These are phyloP conservation scores for Falco peregrinus DNA, from an alignment of 2,797 vertebrate species.

Conservation along the genomic window DNA sequence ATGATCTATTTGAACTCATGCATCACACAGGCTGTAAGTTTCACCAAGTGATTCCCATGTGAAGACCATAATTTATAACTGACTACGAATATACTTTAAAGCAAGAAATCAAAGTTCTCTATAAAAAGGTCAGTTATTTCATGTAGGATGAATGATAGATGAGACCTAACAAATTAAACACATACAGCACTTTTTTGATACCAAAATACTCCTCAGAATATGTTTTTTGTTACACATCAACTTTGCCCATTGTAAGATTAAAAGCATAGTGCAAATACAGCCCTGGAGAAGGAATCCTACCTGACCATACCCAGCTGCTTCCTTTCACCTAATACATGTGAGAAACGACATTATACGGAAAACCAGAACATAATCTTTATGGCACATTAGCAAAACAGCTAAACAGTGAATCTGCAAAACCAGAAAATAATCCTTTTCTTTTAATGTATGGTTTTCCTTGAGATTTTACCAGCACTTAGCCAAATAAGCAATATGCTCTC, in stretches of 20 bases:
- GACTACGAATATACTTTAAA: background rate
- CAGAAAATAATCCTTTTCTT: background rate
- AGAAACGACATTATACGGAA: background rate
- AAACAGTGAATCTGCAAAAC: background rate
- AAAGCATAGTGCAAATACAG: background rate
- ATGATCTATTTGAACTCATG: background rate
- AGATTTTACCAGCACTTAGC: background rate
- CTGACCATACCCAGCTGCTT: background rate
- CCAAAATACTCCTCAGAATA: background rate
- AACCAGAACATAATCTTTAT: background rate
- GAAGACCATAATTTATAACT: background rate
- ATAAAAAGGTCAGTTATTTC: background rate
- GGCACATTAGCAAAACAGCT: background rate
- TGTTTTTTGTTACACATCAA: background rate
- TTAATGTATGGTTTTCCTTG: background rate
- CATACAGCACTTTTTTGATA: background rate
- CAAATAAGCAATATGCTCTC: background rate
- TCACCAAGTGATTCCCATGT: background rate
- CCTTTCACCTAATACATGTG: background rate
- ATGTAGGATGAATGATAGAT: background rate
- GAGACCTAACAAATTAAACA: background rate
- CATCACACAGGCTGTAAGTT: background rate
- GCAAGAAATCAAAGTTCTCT: background rate
- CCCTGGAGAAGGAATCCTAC: background rate
- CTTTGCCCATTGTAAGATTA: background rate